Evolutionary conservation across 1,140 invertebrate genomes (phyloP), one percentile per base, ranked within the genome.

Genomic region (Lanistes nyassanus): DNA sequence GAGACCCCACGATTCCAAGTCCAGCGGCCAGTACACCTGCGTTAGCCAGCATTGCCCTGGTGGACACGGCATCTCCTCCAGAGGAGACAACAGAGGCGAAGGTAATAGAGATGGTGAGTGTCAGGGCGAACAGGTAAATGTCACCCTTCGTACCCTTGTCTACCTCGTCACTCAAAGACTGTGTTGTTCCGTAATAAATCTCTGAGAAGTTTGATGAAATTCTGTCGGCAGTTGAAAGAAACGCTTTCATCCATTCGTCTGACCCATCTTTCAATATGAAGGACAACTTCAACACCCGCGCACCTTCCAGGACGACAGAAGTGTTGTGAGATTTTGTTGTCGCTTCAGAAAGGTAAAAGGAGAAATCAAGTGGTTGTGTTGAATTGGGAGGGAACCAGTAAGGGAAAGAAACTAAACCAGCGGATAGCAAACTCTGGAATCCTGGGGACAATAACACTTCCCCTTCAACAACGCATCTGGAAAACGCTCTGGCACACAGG

Each of bases 11-110:
- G 0, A 96, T 97, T 16, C 95, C 96, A 92, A 98, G 94, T 1
- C 93, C 93, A 0, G 96, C 95, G 2, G 95, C 97, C 7, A 98
- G 85, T 80, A 98, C 97, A 3, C 97, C 97, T 64, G 97, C 91
- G n/a, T 98, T 90, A 0, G 96, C 97, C 3, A 98, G 89, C 92
- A 94, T 94, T 0, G 96, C 95, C 87, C 98, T 97, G 36, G 95
- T 96, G 58, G 95, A 92, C 47, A 81, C 75, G 34, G 62, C 56
- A 53, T 82, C 66, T 29, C 75, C 51, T 31, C 70, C 60, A 55
- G 37, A 37, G 3, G 70, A 60, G 4, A 77, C 82, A 23, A 83
- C 19, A n/a, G 76, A 77, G 19, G 80, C 80, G 31, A 80, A 82
- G 13, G 68, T 78, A n/a, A 79, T 66, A 72, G 76, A 78, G 31